Evolutionary conservation across 2,113 vertebrate genomes (phyloP).

Genomic region (Acanthochromis polyacanthus): DNA sequence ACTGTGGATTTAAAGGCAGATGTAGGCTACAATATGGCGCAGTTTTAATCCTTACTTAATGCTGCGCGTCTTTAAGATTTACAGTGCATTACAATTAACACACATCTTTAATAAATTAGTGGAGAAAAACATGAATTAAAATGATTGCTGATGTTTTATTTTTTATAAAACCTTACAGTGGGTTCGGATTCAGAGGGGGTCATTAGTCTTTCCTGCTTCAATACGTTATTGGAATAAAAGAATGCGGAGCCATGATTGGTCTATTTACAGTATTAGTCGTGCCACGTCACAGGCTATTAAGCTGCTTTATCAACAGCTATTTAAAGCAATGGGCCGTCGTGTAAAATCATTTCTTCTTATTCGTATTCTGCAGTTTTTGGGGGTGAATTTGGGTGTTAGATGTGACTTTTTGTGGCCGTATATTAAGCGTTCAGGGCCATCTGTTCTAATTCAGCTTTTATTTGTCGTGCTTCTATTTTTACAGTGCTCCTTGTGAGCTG

Average conservation of each 20-base stretch:
- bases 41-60: constrained; percentile 78
- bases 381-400: background rate
- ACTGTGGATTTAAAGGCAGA: constrained; percentile 74
- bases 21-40: constrained; percentile 67
- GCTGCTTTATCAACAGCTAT: background rate
- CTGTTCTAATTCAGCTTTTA: constrained; percentile 44
- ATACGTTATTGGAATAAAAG: constrained; percentile 9
- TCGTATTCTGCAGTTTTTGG: background rate
- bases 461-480: constrained; percentile 46
- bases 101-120: constrained; percentile 37
- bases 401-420: background rate
- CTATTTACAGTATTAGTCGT: constrained; percentile 20
- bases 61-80: constrained; percentile 67
- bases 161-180: constrained; percentile 7
- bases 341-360: constrained; percentile 5
- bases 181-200: constrained; percentile 10
- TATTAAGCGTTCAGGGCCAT: background rate
- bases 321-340: constrained; percentile 4
- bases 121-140: constrained; percentile 1
- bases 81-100: constrained; percentile 72
- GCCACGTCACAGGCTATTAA: constrained; percentile 17
- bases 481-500: constrained; percentile 31
- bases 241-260: constrained; percentile 9
- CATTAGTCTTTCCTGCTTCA: constrained; percentile 2
- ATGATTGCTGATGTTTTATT: background rate